Evolutionary conservation across 1,140 invertebrate species (phyloP), one percentile per base, ranked within the genome.

Genomic region (Argopecten irradians): DNA sequence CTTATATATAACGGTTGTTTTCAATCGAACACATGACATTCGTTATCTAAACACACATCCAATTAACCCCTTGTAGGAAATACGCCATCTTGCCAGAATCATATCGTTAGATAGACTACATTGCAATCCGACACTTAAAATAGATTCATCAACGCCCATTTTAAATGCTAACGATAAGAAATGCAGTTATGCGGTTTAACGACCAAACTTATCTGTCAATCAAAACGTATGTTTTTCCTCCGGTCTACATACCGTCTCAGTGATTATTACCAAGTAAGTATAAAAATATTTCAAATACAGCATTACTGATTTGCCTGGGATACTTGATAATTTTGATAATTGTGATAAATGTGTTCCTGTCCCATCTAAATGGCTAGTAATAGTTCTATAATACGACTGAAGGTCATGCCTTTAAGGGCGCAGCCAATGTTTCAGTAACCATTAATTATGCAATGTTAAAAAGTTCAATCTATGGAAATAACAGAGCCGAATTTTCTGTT

Each of bases 81-180:
- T n/a, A n/a, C 55, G 13, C 55, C 55, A 71, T 71, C 55, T 71
- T 71, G n/a, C 55, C 55, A 71, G 22, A 71, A 28, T n/a, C 22
- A 71, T 71, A 71, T 71, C n/a, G 16, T 71, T 71, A 71, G n/a
- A n/a, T 71, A 71, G 55, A 28, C 55, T 71, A 71, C 55, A 71
- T 71, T 71, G 22, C 55, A 71, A 46, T 71, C 55, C 22, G 55
- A 71, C n/a, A 28, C 55, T 11, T 71, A 71, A 71, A 71, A 71
- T 71, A 71, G 55, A 2, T 28, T 71, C 55, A 71, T 28, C 55
- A 71, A 46, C n/a, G 5, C 16, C 11, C 0, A 71, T 71, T 22
- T n/a, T 71, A n/a, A 3, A n/a, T 71, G 55, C 55, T 71, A 71
- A 71, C 22, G 22, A 71, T 71, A 71, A 1, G 55, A n/a, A 71